A percentile compares a stretch with the other conserved stretches of the same genome.
Evolutionary conservation across 2,797 vertebrate species (phyloP).

Genomic region (Fistularia tabacaria): DNA sequence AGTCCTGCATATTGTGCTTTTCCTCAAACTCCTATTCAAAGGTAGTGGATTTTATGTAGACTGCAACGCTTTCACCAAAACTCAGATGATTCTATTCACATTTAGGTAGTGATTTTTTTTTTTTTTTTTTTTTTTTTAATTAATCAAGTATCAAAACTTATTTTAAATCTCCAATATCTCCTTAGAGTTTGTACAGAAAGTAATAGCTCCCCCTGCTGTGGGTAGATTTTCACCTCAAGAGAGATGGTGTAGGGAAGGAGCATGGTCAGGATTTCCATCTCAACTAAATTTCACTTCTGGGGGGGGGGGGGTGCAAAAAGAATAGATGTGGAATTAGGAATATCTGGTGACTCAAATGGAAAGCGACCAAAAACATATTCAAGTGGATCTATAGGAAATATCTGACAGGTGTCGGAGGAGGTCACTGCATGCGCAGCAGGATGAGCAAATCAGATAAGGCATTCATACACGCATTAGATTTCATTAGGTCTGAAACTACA

Average conservation of each 20-base stretch:
- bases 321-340: too few species aligned
- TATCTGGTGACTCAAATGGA: too few species aligned
- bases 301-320: constrained; percentile 18
- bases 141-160: constrained; percentile 2
- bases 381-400: background rate
- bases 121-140: background rate
- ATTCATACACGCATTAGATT: background rate
- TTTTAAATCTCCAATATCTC: constrained; percentile 6
- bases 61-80: background rate
- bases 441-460: background rate
- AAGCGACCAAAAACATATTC: background rate
- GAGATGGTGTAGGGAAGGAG: constrained; percentile 16
- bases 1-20: constrained; percentile 1
- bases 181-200: constrained; percentile 24
- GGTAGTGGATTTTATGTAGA: too few species aligned
- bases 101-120: background rate
- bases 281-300: background rate
- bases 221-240: constrained; percentile 35
- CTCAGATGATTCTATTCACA: background rate
- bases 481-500: background rate
- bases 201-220: constrained; percentile 74
- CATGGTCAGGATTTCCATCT: constrained; percentile 19
- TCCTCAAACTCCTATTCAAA: background rate
- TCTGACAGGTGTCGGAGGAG: constrained; percentile 21
- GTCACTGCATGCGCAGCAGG: constrained; percentile 2